phyloP scores from a whole-genome alignment of 2,797 vertebrate genomes.

The Poecilia wingei region DNA sequence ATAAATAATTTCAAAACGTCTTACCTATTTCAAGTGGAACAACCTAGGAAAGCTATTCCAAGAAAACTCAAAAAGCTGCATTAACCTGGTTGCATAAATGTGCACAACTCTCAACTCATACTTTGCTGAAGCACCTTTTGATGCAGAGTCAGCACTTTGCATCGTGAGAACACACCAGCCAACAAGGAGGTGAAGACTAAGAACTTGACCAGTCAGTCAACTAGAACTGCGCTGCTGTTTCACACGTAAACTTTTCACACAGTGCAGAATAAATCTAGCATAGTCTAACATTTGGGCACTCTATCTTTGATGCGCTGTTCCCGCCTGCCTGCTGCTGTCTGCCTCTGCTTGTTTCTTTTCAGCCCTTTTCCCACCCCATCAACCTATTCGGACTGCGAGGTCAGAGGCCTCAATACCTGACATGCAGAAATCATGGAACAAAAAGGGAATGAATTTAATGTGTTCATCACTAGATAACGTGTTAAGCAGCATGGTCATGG shows the following conservation, averaged over 20 bases:
- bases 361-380: not conserved
- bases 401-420: not conserved
- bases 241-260: not conserved
- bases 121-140: not conserved
- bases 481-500: not conserved
- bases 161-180: not conserved
- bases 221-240: not conserved
- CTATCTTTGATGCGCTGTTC: not conserved
- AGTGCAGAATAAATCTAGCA: not conserved
- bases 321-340: not conserved
- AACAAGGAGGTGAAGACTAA: not conserved
- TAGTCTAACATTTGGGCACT: not conserved
- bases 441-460: not conserved
- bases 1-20: not conserved
- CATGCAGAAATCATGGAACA: not conserved
- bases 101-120: not conserved
- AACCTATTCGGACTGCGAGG: not conserved
- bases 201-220: not conserved
- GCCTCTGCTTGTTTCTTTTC: not conserved
- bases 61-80: not conserved
- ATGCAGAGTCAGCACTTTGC: not conserved
- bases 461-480: not conserved
- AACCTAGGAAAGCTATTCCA: not conserved
- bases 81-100: not conserved
- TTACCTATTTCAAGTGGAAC: not conserved